Evolutionary conservation across 2,797 vertebrate species (phyloP).

Genomic region (Lepilemur septentrionalis): DNA sequence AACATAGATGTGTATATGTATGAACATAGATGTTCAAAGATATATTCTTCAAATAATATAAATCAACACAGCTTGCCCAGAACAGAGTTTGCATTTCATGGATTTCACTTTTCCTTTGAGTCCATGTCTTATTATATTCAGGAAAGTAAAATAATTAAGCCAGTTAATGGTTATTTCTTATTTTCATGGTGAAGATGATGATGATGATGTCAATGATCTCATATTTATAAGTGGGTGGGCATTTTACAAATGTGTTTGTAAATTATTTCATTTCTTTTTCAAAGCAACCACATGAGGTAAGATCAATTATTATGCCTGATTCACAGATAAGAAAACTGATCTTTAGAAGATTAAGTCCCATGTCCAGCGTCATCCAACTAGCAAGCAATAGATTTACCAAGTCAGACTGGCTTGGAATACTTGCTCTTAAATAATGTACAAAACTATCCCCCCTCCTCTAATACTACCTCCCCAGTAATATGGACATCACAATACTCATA

Average conservation of each 20-base stretch:
- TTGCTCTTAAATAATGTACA: neutral
- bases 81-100: neutral
- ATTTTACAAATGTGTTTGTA: neutral
- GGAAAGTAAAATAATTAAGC: neutral
- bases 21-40: conserved; percentile 23
- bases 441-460: neutral
- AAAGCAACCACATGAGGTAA: neutral
- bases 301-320: neutral
- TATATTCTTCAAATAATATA: conserved; percentile 8
- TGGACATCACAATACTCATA: neutral
- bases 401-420: neutral
- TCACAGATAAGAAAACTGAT: neutral
- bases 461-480: neutral
- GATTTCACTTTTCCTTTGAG: neutral
- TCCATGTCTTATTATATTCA: neutral
- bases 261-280: conserved; percentile 34
- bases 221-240: neutral
- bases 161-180: neutral
- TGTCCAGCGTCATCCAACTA: neutral
- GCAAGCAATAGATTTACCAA: neutral
- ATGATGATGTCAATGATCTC: neutral
- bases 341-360: neutral
- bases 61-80: neutral
- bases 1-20: neutral
- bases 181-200: neutral